Percentiles rank a stretch among this genome's conserved stretches.
These are phyloP conservation scores for Delia radicum DNA, from an alignment of 1,140 invertebrate genomes.

Conservation along the genomic window DNA sequence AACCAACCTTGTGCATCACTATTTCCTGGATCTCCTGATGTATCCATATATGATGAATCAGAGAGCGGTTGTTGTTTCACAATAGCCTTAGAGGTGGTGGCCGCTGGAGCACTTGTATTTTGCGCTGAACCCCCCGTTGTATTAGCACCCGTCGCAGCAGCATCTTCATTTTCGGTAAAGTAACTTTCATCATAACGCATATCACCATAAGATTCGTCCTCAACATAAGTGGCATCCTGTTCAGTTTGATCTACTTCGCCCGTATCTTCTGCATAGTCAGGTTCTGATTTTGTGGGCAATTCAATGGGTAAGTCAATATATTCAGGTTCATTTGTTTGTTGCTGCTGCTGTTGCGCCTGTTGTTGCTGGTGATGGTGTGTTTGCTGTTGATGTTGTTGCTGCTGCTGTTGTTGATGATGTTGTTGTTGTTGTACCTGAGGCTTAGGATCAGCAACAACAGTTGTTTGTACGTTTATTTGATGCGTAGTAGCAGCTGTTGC, in stretches of 20 bases:
- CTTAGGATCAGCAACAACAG: conserved; percentile 36
- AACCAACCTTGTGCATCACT: conserved; percentile 57
- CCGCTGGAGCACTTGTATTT: conserved; percentile 31
- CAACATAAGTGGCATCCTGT: conserved; percentile 53
- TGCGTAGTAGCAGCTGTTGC: conserved; percentile 7
- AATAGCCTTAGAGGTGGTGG: conserved; percentile 51
- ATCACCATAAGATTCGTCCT: conserved; percentile 54
- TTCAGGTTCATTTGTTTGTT: conserved; percentile 31
- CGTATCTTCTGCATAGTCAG: conserved; percentile 52
- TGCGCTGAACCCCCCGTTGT: conserved; percentile 27
- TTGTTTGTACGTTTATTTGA: conserved; percentile 51
- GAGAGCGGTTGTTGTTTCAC: conserved; percentile 34
- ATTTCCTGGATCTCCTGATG: conserved; percentile 48
- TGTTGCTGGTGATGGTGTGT: conserved; percentile 35
- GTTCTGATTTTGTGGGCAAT: conserved; percentile 54
- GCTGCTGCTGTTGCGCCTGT: conserved; percentile 18
- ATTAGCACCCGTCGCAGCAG: conserved; percentile 27
- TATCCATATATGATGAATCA: conserved; percentile 32
- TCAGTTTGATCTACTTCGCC: conserved; percentile 45
- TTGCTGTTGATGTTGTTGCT: not conserved
- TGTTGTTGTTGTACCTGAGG: conserved; percentile 13
- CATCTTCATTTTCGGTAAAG: conserved; percentile 54
- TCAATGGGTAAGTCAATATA: conserved; percentile 41
- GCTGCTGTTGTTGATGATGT: conserved; percentile 27
- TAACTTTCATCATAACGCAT: conserved; percentile 55